Conservation (phyloP, 2,797 vertebrate species). For the Toxotes lorentzi region DNA sequence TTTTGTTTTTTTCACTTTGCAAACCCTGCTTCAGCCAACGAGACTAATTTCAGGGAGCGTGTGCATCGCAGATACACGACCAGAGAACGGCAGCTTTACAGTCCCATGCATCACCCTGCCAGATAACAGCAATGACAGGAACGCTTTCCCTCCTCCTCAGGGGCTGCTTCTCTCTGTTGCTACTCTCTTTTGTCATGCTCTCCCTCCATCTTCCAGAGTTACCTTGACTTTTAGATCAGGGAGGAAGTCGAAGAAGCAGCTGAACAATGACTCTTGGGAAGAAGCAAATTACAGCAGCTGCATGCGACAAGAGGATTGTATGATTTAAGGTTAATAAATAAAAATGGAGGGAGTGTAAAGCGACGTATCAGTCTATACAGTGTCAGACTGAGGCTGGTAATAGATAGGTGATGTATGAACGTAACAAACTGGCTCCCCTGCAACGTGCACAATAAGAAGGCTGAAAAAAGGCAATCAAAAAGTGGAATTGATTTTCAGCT, state of each 20-base stretch:
- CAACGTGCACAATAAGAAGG: conserved; percentile 18
- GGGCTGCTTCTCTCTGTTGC: conserved; percentile 5
- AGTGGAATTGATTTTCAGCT: conserved; percentile 69
- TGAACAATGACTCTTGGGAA: conserved; percentile 27
- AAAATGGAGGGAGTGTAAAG: conserved; percentile 1
- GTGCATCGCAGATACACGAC: conserved; percentile 10
- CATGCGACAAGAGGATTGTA: background rate
- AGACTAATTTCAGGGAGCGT: conserved; percentile 28
- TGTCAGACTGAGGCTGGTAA: conserved; percentile 18
- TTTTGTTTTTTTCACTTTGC: background rate
- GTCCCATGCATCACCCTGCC: conserved; percentile 24
- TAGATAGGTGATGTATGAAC: conserved; percentile 22
- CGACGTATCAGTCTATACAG: background rate
- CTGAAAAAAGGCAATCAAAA: conserved; percentile 49
- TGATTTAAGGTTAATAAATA: conserved; percentile 28
- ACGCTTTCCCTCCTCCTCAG: conserved; percentile 41
- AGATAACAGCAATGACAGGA: conserved; percentile 44
- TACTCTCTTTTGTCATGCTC: conserved; percentile 32
- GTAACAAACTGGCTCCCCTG: conserved; percentile 6
- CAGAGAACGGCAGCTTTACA: conserved; percentile 18
- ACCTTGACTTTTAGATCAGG: conserved; percentile 42
- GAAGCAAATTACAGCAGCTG: conserved; percentile 11
- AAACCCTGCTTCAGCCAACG: background rate
- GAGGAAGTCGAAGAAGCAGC: background rate
- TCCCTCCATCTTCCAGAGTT: conserved; percentile 22